Evolutionary conservation across 2,113 vertebrate genomes (phyloP), one percentile per base, ranked within the genome.

Genomic region (Xiphias gladius): DNA sequence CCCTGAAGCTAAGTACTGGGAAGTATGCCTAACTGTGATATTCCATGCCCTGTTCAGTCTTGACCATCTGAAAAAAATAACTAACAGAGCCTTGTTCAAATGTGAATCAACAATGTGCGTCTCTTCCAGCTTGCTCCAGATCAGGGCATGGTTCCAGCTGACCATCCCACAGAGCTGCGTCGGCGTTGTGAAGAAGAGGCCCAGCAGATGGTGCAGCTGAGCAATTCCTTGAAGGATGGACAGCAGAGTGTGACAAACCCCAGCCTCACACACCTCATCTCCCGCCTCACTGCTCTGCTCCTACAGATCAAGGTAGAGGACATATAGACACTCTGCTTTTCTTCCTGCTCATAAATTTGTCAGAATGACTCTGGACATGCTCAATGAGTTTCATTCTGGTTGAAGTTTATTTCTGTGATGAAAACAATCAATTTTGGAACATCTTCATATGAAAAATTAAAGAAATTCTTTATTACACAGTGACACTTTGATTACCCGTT

Each of bases 251-350:
- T 97, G 9, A 94, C 96, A 63, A 98, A 94, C 71, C 94, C 97
- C 89, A 94, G 94, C 67, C 95, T 99, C 85, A 98, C 97, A 0
- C 96, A 97, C 61, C 95, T 99, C 16, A 95, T 99, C 62, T 96
- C 98, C 35, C 96, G 96, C 24, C 97, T 99, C 66, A 99, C 99
- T 0, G 97, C 99, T 39, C 94, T 99, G 89, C 95, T 99, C 80
- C 90, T 99, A 76, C 99, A 99, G 92, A 99, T 99, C 80, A 99
- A 99, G 96, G 98, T 97, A 93, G 89, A 74, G 28, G 12, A 41
- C 5, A 1, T 11, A 20, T 16, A 30, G 46, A 67, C 16, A 6
- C 3, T 54, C 41, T 28, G 35, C 50, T 41, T 14, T 54, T 19
- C 14, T 12, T 24, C 8, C 59, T 32, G 48, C 20, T 59, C 43